phyloP scores from a whole-genome alignment of 2,888 invertebrate genomes.

The Hirtodrosophila trivittata region DNA sequence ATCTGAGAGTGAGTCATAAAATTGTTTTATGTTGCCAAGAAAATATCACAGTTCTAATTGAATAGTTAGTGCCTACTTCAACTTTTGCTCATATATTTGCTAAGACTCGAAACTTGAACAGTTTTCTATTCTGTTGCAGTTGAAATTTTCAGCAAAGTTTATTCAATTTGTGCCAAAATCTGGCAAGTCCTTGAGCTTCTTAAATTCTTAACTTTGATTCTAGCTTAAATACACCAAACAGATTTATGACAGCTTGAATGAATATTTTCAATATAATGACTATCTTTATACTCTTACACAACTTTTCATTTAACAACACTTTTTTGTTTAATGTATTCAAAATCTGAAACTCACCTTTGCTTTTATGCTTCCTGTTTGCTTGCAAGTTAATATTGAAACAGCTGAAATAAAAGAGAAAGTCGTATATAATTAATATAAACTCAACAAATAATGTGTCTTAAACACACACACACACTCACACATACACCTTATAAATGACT shows the following conservation, averaged over 20 bases:
- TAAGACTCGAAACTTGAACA: conserved; percentile 1
- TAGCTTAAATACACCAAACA: no score
- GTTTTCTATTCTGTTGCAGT: no score
- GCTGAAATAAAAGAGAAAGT: conserved; percentile 53
- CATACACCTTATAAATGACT: conserved; percentile 6
- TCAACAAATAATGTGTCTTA: conserved; percentile 38
- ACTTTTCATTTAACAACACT: no score
- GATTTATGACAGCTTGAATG: no score
- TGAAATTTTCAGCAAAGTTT: no score
- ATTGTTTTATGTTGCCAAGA: conserved; percentile 49
- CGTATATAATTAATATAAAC: conserved; percentile 49
- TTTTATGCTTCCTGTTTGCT: conserved; percentile 6
- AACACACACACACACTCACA: conserved; percentile 14
- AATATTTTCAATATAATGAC: no score
- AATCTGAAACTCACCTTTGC: conserved; percentile 16
- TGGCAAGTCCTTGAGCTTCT: no score
- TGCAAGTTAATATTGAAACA: conserved; percentile 18
- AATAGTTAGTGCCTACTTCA: conserved; percentile 40
- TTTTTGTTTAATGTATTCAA: not conserved
- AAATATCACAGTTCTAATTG: conserved; percentile 55
- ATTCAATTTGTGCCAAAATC: no score
- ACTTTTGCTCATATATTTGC: not conserved
- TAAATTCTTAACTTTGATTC: no score
- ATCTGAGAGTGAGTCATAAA: conserved; percentile 53
- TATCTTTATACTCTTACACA: not conserved